phyloP scores from a whole-genome alignment of 2,797 vertebrate species.

The Rhynchotus rufescens region DNA sequence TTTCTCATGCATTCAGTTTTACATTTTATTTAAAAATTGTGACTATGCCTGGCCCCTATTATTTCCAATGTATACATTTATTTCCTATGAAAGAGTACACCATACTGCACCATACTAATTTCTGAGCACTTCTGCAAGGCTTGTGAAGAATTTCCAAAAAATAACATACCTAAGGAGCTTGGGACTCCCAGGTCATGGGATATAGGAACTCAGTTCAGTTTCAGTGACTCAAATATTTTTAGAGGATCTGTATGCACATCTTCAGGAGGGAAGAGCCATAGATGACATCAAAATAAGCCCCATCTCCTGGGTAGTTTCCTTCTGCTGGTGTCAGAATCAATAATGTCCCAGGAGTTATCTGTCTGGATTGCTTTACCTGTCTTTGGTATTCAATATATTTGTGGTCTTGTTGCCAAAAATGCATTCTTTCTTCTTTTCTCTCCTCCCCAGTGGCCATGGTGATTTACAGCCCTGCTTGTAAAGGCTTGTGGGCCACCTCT shows the following conservation, averaged over 20 bases:
- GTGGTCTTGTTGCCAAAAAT: neutral
- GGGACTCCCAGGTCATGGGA: neutral
- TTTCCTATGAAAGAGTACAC: neutral
- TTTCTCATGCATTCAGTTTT: neutral
- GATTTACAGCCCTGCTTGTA: neutral
- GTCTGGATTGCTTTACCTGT: neutral
- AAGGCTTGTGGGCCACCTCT: neutral
- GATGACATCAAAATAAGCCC: neutral
- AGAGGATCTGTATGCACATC: neutral
- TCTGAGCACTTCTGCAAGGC: neutral
- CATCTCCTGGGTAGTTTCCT: neutral
- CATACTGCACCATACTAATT: neutral
- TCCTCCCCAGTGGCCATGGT: neutral
- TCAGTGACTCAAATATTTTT: neutral
- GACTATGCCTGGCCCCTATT: neutral
- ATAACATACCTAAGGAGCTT: neutral
- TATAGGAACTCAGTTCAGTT: neutral
- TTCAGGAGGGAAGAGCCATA: neutral
- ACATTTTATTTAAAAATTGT: neutral
- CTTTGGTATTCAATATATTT: neutral
- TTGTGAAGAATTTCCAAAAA: neutral
- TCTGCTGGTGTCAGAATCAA: neutral
- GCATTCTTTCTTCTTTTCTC: neutral
- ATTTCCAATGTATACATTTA: neutral
- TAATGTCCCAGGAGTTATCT: slow-evolving; percentile 11